Conservation (phyloP, 2,113 vertebrate species). For the Cynoglossus semilaevis region DNA sequence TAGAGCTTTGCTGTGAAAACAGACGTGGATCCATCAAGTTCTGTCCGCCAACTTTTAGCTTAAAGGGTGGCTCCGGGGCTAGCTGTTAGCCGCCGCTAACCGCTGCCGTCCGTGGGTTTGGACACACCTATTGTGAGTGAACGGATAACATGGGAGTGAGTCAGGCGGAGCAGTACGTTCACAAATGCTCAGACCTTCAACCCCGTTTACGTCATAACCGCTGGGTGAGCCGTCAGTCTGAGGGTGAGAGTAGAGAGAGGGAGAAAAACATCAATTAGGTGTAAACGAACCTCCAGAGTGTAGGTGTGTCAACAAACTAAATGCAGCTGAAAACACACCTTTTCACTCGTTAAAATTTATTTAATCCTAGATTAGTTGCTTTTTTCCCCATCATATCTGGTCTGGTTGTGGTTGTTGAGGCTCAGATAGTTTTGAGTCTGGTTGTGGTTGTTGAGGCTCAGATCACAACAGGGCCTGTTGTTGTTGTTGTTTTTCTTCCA, state of each 20-base stretch:
- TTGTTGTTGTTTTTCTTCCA: too few species aligned
- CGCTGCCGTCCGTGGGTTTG: constrained; percentile 26
- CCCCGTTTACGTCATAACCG: not conserved
- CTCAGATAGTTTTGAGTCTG: too few species aligned
- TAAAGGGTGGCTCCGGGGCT: not conserved
- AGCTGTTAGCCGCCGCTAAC: constrained; percentile 32
- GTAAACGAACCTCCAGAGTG: too few species aligned
- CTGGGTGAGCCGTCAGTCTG: not conserved
- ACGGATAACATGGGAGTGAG: constrained; percentile 12
- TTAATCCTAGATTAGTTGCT: too few species aligned
- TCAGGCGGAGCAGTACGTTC: not conserved
- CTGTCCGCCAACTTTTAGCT: rapidly evolving
- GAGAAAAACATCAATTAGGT: too few species aligned
- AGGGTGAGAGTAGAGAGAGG: not conserved
- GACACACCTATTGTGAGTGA: constrained; percentile 53
- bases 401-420: too few species aligned
- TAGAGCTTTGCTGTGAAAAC: rapidly evolving
- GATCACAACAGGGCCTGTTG: too few species aligned
- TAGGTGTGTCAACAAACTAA: too few species aligned
- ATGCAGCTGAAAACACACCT: too few species aligned
- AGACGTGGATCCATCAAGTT: rapidly evolving
- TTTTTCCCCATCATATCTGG: too few species aligned
- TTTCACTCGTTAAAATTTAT: too few species aligned
- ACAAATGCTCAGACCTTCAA: not conserved
- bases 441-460: too few species aligned